A percentile compares a stretch with the other conserved stretches of the same genome.
phyloP scores from a whole-genome alignment of 1,140 invertebrate species.

The Drosophila nebulosa region DNA sequence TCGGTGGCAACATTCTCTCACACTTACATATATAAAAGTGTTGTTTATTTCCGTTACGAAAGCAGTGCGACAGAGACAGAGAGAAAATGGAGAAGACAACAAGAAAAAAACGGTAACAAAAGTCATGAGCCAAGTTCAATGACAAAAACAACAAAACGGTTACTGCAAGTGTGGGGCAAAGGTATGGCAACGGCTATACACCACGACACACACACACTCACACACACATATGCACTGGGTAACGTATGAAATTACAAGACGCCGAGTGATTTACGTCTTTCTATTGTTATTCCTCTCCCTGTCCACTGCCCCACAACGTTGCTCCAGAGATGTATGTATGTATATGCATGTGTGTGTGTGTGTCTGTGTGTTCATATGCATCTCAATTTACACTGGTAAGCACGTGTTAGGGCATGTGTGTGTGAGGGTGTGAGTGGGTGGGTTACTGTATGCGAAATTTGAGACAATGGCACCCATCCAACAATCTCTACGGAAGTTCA shows the following conservation, averaged over 20 bases:
- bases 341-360: too few relatives aligned
- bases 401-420: slow-evolving; percentile 57
- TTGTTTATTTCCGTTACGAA: slow-evolving; percentile 64
- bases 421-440: slow-evolving; percentile 15
- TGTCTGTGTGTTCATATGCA: slow-evolving; percentile 17
- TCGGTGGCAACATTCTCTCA: slow-evolving; percentile 32
- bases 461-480: slow-evolving; percentile 60
- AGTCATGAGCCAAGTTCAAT: slow-evolving; percentile 61
- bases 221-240: background rate
- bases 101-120: slow-evolving; percentile 40
- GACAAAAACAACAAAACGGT: slow-evolving; percentile 31
- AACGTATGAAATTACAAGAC: slow-evolving; percentile 68
- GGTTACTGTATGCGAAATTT: slow-evolving; percentile 41
- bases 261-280: slow-evolving; percentile 60
- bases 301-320: background rate
- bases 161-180: background rate
- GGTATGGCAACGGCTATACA: background rate
- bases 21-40: slow-evolving; percentile 18
- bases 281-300: slow-evolving; percentile 40
- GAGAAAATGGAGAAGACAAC: background rate
- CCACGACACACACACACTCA: slow-evolving; percentile 1
- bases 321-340: background rate
- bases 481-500: slow-evolving; percentile 67
- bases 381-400: slow-evolving; percentile 65
- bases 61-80: background rate